Evolutionary conservation across 2,797 vertebrate species (phyloP).

Genomic region (Pogonophryne albipinna): DNA sequence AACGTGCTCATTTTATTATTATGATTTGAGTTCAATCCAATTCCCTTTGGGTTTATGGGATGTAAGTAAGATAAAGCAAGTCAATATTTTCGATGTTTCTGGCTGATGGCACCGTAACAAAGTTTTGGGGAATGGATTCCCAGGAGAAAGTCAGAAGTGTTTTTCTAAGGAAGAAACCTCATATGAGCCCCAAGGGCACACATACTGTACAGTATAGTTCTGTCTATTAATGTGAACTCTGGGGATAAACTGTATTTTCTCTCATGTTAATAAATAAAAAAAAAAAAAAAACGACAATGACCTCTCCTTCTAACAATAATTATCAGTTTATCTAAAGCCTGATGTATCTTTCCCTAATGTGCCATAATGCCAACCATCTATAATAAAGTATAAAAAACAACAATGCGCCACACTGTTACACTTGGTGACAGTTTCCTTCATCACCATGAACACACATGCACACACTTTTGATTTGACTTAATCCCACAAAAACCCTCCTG

Average conservation of each 20-base stretch:
- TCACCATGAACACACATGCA: too few species aligned
- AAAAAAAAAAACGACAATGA: background rate
- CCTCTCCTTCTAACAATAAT: background rate
- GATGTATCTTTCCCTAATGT: background rate
- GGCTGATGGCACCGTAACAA: background rate
- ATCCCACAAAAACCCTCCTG: too few species aligned
- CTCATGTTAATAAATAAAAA: background rate
- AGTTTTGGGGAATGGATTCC: background rate
- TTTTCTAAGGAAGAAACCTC: background rate
- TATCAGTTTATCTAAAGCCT: background rate
- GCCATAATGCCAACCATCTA: too few species aligned
- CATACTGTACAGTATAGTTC: background rate
- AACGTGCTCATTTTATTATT: background rate
- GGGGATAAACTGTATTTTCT: background rate
- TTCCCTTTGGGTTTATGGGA: background rate
- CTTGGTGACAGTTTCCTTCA: background rate
- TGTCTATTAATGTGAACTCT: background rate
- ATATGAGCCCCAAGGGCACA: background rate
- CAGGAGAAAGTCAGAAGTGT: slow-evolving; percentile 1
- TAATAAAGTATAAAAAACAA: background rate
- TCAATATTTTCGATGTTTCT: background rate
- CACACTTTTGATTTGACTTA: too few species aligned
- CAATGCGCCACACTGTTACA: background rate
- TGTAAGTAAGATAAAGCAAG: background rate
- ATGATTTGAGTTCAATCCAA: background rate